Base-by-base conservation (phyloP, 2,888 invertebrate genomes). In the Plebejus argus region DNA sequence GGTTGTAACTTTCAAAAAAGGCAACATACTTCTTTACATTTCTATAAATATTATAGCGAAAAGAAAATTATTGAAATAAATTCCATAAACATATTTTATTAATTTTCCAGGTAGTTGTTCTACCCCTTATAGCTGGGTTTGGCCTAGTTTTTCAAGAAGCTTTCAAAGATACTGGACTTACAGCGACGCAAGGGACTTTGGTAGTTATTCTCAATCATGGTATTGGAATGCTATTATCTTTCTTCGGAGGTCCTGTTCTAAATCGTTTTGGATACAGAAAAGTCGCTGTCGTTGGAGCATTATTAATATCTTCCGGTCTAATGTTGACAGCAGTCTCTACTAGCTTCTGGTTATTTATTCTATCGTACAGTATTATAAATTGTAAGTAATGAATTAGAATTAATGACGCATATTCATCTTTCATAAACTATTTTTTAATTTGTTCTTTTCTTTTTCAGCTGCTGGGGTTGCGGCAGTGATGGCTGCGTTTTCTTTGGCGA, bases 201-300 rank as follows among this genome's bases (percentile, higher is more conserved):
- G 95, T 97, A 71, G 95, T 96, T 77, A 96, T 95, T 82, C 88
- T 95, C 20, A 96, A 96, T 85, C 95, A 96, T 82, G 96, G 96
- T 28, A 95, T 96, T 82, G 96, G 96, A 10, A 96, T 96, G 95
- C 87, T 95, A 20, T 85, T 96, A 45, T 96, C 96, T 0, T 90
- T 96, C 78, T 91, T 96, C 78, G 96, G 96, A 80, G 96, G 96
- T 0, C 96, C 96, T 0, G 86, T 96, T 10, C 85, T 96, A 8
- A 93, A 94, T 78, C 89, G 88, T 35, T 96, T 94, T 82, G 96
- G 96, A 18, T 96, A 95, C 85, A 91, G 96, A 81, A 96, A 96
- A 89, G 92, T 96, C 10, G 95, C 96, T 2, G 86, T 95, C 0
- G 79, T 88, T 23, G 96, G 96, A 12, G 95, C 95, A 1, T 74